Conservation (phyloP, 2,888 invertebrate genomes). For the Caenorhabditis macrosperma region DNA sequence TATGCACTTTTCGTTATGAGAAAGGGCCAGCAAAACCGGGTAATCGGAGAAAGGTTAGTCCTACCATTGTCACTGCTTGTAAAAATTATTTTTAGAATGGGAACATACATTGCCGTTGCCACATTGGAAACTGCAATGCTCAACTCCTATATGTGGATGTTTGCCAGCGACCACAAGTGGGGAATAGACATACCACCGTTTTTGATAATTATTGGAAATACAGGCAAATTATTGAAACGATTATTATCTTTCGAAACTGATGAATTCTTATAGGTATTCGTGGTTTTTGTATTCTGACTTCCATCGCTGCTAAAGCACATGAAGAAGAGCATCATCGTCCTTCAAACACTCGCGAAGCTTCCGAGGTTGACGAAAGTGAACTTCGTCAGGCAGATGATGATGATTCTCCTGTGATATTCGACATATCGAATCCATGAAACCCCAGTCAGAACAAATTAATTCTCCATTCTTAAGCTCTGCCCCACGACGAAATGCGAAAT, state of each 20-base stretch:
- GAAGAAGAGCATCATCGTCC: slow-evolving; percentile 58
- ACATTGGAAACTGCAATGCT: slow-evolving; percentile 69
- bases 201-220: slow-evolving; percentile 42
- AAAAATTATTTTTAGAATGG: neutral
- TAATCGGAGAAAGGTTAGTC: slow-evolving; percentile 15
- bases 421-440: slow-evolving; percentile 58
- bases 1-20: slow-evolving; percentile 58
- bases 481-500: no score
- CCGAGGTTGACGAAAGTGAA: slow-evolving; percentile 68
- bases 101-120: slow-evolving; percentile 65
- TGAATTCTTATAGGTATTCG: slow-evolving; percentile 45
- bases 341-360: slow-evolving; percentile 66
- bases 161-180: slow-evolving; percentile 62
- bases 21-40: slow-evolving; percentile 34
- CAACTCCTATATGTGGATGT: slow-evolving; percentile 71
- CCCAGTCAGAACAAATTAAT: no score
- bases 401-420: slow-evolving; percentile 71
- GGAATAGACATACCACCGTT: slow-evolving; percentile 63
- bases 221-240: slow-evolving; percentile 43
- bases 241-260: neutral
- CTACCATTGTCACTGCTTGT: no score
- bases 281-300: slow-evolving; percentile 58
- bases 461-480: no score
- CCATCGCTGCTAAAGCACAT: slow-evolving; percentile 64
- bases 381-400: slow-evolving; percentile 57